Conservation (phyloP, 2,113 vertebrate genomes). For the Oryzias woworae region DNA sequence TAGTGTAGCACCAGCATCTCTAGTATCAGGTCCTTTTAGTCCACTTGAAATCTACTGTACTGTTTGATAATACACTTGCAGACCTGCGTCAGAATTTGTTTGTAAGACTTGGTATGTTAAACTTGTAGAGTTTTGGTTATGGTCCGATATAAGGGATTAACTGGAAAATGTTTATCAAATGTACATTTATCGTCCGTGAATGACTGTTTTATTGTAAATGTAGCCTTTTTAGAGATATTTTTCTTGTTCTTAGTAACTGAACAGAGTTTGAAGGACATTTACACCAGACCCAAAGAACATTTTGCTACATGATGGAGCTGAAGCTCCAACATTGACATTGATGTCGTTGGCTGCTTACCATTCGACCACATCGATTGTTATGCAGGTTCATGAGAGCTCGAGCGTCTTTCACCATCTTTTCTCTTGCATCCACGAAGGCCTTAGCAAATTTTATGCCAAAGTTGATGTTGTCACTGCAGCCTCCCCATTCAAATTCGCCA, state of each 20-base stretch:
- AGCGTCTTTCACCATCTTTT: constrained; percentile 92
- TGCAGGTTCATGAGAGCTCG: constrained; percentile 96
- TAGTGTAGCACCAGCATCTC: no score
- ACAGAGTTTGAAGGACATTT: neutral
- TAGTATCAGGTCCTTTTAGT: no score
- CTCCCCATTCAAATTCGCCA: constrained; percentile 95
- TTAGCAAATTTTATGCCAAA: constrained; percentile 95
- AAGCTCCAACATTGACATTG: neutral
- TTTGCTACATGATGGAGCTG: neutral
- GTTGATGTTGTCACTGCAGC: constrained; percentile 98
- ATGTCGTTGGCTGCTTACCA: constrained; percentile 80
- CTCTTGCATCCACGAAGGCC: constrained; percentile 93
- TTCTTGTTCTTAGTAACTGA: neutral
- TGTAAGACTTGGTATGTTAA: no score
- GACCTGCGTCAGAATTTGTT: no score
- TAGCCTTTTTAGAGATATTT: neutral
- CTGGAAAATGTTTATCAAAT: no score
- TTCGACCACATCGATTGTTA: constrained; percentile 96
- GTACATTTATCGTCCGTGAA: no score
- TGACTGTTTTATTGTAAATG: no score
- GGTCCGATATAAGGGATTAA: no score
- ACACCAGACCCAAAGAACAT: neutral
- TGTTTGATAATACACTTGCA: no score
- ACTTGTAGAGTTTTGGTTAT: no score
- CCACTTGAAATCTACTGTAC: no score